Conservation (phyloP, 2,888 invertebrate genomes). For the Lottia gigantea region DNA sequence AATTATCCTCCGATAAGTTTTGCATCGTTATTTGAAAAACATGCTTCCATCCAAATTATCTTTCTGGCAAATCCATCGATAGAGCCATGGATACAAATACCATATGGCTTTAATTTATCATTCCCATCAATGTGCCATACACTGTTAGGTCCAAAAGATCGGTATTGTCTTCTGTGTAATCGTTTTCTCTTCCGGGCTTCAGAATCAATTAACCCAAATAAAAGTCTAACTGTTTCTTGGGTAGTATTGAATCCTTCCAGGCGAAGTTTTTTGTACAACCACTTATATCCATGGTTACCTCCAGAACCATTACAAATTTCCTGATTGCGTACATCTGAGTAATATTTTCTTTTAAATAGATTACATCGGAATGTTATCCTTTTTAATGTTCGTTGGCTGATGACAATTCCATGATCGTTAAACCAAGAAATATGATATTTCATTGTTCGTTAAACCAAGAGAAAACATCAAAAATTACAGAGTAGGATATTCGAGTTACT, state of each 20-base stretch:
- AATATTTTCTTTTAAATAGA: background rate
- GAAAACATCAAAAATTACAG: no score
- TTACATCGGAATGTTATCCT: background rate
- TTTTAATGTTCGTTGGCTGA: background rate
- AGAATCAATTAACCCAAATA: conserved; percentile 23
- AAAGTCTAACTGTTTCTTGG: conserved; percentile 21
- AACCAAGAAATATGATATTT: no score
- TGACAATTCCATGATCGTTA: background rate
- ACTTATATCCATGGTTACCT: conserved; percentile 25
- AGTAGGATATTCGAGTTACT: no score
- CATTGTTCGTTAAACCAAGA: no score
- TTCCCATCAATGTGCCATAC: conserved; percentile 39
- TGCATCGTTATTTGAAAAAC: conserved; percentile 31
- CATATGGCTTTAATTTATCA: conserved; percentile 39
- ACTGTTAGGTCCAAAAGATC: conserved; percentile 30
- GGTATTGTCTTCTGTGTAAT: conserved; percentile 29
- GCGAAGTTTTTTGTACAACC: conserved; percentile 28
- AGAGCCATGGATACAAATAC: conserved; percentile 38
- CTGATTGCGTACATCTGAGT: conserved; percentile 18
- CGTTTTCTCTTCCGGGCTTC: conserved; percentile 15
- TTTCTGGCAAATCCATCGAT: conserved; percentile 36
- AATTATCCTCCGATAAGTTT: conserved; percentile 26
- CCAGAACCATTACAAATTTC: conserved; percentile 17
- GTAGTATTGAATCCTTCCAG: conserved; percentile 21
- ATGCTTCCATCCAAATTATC: conserved; percentile 36